Conservation (phyloP, 2,797 vertebrate species). For the Parauchenoglanis ngamensis region DNA sequence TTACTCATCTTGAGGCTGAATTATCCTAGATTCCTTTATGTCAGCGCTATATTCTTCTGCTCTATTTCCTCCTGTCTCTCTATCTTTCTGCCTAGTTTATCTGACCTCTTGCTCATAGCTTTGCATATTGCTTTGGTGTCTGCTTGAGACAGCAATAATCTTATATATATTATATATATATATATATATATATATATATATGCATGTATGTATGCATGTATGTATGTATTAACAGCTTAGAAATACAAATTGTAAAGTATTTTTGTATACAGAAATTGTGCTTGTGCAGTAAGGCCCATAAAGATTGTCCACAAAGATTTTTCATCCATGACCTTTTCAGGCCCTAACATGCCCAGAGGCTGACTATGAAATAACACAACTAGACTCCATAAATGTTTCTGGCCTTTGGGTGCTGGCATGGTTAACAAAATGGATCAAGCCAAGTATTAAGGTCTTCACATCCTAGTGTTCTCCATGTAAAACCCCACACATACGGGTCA, state of each 20-base stretch:
- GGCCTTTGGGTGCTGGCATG: slow-evolving; percentile 18
- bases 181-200: too few relatives aligned
- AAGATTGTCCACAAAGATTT: slow-evolving; percentile 18
- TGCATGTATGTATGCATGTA: too few relatives aligned
- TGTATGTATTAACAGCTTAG: not conserved
- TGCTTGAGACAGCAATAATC: slow-evolving; percentile 27
- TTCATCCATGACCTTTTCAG: slow-evolving; percentile 13
- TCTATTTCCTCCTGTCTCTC: slow-evolving; percentile 73
- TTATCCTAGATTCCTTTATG: slow-evolving; percentile 75
- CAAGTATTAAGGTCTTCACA: slow-evolving; percentile 35
- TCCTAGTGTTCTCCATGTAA: slow-evolving; percentile 11
- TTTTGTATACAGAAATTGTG: not conserved
- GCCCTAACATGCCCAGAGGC: slow-evolving; percentile 21
- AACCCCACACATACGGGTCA: slow-evolving; percentile 48
- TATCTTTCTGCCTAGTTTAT: slow-evolving; percentile 17
- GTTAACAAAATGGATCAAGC: slow-evolving; percentile 28
- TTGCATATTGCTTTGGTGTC: slow-evolving; percentile 22
- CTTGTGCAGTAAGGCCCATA: not conserved
- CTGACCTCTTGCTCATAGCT: slow-evolving; percentile 31
- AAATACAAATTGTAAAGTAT: not conserved
- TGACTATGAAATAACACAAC: slow-evolving; percentile 20
- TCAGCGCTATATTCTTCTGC: slow-evolving; percentile 79
- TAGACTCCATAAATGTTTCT: slow-evolving; percentile 20
- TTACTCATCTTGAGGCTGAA: slow-evolving; percentile 72
- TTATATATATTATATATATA: not conserved